Conservation (phyloP, 2,113 vertebrate genomes). For the Gallinago undulata region DNA sequence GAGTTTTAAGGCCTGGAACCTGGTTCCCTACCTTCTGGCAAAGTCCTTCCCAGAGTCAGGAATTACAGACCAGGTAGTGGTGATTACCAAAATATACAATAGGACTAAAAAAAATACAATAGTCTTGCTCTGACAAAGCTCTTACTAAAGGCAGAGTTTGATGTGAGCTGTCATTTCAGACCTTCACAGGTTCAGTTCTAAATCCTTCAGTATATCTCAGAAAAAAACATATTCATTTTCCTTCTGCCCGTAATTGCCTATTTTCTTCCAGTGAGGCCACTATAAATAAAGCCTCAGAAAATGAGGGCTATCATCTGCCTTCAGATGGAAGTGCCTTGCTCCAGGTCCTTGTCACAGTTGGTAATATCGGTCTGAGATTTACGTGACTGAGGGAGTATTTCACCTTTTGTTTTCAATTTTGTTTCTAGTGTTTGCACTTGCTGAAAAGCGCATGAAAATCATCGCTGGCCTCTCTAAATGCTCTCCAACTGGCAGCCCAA, state of each 20-base stretch:
- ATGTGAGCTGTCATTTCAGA: background rate
- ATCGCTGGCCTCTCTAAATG: background rate
- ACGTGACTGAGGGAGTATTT: background rate
- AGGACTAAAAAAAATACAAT: background rate
- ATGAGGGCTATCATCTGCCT: background rate
- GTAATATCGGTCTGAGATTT: background rate
- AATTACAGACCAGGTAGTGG: background rate
- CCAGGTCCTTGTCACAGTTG: background rate
- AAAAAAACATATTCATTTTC: background rate
- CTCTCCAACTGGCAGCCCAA: conserved; percentile 2
- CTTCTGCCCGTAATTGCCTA: background rate
- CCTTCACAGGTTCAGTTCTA: background rate
- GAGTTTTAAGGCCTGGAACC: background rate
- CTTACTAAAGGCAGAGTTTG: background rate
- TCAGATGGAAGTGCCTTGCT: background rate
- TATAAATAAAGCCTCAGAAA: conserved; percentile 1
- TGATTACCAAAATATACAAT: background rate
- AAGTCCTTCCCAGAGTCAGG: background rate
- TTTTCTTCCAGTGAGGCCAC: background rate
- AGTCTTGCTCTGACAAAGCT: background rate
- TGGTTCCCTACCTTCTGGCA: background rate
- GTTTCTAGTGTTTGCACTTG: background rate
- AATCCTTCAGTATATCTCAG: background rate
- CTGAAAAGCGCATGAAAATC: background rate
- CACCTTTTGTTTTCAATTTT: conserved; percentile 3